Evolutionary conservation across 2,797 vertebrate species (phyloP), one percentile per base, ranked within the genome.

Genomic region (Enteromius thamalakanensis): DNA sequence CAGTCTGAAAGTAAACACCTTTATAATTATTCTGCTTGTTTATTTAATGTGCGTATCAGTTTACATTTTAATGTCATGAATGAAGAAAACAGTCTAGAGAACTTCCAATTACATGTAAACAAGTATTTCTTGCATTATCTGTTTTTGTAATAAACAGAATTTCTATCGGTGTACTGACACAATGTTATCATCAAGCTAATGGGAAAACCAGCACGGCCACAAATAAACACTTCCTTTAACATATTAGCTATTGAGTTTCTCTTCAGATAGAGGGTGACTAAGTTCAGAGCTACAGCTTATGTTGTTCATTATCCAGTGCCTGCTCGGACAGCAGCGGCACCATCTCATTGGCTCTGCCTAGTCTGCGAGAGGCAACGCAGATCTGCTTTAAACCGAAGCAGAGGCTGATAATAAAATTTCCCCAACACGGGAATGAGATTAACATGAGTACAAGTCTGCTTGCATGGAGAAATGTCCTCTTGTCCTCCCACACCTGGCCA

Each of bases 331-430:
- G 79, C 34, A 58, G 77, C 23, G 32, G 2, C 55, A 83, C 29
- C 21, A 51, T 85, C 74, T 79, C 47, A 81, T 68, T 86, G 75
- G 83, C 74, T 75, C 67, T 51, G 79, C 45, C 45, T 47, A 29
- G 70, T 82, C 86, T 79, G 11, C 32, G 74, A 84, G 84, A 87
- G 32, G 34, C 37, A 81, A 74, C 67, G 55, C 75, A 85, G 85
- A 76, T 68, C 75, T 74, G 64, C n/a, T 84, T 85, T 85, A 85
- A 88, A 82, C 81, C 70, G 58, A 86, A 87, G 82, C 86, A 89
- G 87, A 87, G 78, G 55, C 53, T 72, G 76, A 42, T 84, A 83
- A 88, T 87, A 82, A 84, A 67, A 77, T 83, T 88, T 64, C 80
- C 78, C 71, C 80, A 65, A 80, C 87, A 86, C 42, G 62, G 51